Evolutionary conservation across 2,797 vertebrate genomes (phyloP), one percentile per base, ranked within the genome.

Genomic region (Melanotaenia parkinsoni): DNA sequence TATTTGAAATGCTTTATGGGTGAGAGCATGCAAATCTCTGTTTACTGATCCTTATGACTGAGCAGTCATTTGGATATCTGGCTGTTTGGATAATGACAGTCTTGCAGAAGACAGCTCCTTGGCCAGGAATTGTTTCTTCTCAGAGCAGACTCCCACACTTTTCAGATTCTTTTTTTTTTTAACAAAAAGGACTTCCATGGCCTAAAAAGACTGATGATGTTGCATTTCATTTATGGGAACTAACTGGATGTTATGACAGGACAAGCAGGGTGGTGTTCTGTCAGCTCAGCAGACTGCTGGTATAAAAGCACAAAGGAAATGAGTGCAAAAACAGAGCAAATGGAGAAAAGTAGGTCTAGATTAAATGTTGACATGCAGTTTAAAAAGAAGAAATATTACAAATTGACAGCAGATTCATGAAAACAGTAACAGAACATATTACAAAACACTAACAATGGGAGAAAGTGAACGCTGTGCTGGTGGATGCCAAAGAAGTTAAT

Each of bases 291-390:
- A 84, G 7, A 63, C 65, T 68, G 61, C 66, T 22, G 11, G 57
- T 70, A 80, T 67, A 13, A 60, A 79, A 71, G 26, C n/a, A 53
- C 11, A 26, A 74, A 88, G 87, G 87, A 89, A 88, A 79, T 61
- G 8, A 30, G 54, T 30, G 67, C 58, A 74, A 76, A 70, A 67
- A 28, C n/a, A 47, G 37, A 9, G 35, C 16, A 72, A 67, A 62
- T 53, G 4, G 47, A n/a, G 24, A 3, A 20, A 37, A 40, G 53
- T 20, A 33, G 14, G 9, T 3, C 20, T 63, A 3, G 20, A 28
- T 47, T 24, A 54, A 58, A 69, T 28, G 32, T 47, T 62, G 47
- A 70, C 22, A 24, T 54, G 30, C 47, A 5, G 28, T 0, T 54
- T 1, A 4, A 53, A 26, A 26, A 28, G 14, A 22, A 14, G 6